Percentiles rank a stretch among this genome's conserved stretches.
Conservation (phyloP, 2,888 invertebrate genomes). For the Cybosia mesomella region DNA sequence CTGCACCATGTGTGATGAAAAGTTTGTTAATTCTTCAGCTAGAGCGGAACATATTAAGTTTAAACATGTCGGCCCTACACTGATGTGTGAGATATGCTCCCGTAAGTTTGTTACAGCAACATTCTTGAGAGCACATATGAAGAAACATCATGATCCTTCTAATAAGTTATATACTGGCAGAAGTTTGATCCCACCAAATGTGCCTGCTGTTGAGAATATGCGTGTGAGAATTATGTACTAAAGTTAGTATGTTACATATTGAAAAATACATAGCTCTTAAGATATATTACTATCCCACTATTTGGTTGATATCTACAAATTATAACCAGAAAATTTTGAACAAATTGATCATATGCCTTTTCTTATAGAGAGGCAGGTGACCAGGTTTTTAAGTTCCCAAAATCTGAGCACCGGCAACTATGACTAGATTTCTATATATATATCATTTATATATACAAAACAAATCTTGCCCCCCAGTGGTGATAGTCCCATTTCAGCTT, state of each 20-base stretch:
- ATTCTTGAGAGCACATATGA: constrained; percentile 75
- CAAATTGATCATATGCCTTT: no score
- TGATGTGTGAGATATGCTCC: constrained; percentile 76
- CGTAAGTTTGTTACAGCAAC: constrained; percentile 77
- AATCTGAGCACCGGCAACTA: no score
- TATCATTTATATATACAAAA: no score
- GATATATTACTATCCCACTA: not conserved
- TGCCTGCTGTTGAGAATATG: constrained; percentile 70
- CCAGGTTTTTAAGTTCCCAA: no score
- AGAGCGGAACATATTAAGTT: constrained; percentile 80
- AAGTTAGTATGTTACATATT: not conserved
- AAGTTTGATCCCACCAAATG: constrained; percentile 65
- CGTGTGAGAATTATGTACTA: constrained; percentile 41
- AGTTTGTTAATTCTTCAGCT: constrained; percentile 79
- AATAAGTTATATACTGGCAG: constrained; percentile 74
- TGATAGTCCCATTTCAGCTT: no score
- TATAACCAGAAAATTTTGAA: no score
- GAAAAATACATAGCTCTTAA: not conserved
- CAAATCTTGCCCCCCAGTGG: no score
- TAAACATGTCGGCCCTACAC: constrained; percentile 76
- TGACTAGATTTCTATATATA: no score
- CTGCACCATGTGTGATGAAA: constrained; percentile 73
- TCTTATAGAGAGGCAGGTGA: no score
- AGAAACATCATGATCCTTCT: constrained; percentile 73
- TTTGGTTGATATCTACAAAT: not conserved